These are phyloP conservation scores for Anas platyrhynchos DNA, from an alignment of 2,113 vertebrate genomes.

Conservation along the genomic window DNA sequence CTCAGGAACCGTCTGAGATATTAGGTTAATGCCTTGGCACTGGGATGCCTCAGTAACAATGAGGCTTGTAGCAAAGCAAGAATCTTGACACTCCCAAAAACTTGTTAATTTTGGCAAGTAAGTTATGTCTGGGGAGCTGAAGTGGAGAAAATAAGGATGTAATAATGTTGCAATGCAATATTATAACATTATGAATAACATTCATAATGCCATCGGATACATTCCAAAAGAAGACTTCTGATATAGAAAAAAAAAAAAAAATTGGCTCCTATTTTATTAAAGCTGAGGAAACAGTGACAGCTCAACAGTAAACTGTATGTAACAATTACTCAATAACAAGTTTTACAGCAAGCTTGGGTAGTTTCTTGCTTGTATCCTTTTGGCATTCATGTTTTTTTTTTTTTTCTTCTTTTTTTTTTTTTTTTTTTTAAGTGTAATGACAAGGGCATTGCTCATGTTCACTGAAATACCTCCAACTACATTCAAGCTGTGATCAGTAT, in stretches of 20 bases:
- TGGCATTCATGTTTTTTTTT: neutral
- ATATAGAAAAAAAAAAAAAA: neutral
- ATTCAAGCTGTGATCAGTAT: neutral
- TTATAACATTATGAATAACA: conserved; percentile 26
- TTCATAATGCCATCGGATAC: neutral
- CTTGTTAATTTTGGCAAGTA: conserved; percentile 51
- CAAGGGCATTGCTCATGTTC: conserved; percentile 19
- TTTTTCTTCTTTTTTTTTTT: neutral
- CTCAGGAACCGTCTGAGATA: neutral
- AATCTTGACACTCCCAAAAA: conserved; percentile 21
- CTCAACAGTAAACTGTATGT: conserved; percentile 44
- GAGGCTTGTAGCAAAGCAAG: conserved; percentile 18
- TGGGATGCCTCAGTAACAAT: neutral
- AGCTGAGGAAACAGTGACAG: conserved; percentile 29
- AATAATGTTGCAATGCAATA: conserved; percentile 17
- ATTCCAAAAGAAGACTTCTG: conserved; percentile 12
- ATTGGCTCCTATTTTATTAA: conserved; percentile 32
- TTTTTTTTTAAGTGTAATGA: neutral
- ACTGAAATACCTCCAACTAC: conserved; percentile 18
- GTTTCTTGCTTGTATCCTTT: conserved; percentile 15
- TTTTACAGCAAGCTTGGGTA: neutral
- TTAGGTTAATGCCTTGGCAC: neutral
- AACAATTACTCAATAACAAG: conserved; percentile 54
- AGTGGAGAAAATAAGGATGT: conserved; percentile 29
- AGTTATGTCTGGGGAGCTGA: conserved; percentile 23